Base-by-base conservation (phyloP, 1,140 invertebrate genomes). In the Helicorthomorpha holstii region DNA sequence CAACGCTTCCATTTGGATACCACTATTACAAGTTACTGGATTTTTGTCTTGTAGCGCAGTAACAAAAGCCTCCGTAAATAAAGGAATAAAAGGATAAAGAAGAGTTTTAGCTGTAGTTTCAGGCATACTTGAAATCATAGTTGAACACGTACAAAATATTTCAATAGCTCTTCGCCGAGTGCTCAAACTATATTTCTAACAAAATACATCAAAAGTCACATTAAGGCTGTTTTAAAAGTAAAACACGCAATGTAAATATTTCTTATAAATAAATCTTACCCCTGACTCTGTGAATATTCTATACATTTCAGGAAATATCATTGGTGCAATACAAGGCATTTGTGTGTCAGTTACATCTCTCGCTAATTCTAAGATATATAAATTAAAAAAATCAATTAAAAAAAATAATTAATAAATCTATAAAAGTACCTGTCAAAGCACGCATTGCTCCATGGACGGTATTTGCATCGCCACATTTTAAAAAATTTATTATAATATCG, bases 361-460 rank as follows among this genome's bases (percentile, higher is more conserved):
- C 3, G 74, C 74, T 54, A 85, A 80, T 65, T 85, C 82, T 67
- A 56, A 53, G 56, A 34, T 34, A 34, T 16, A 34, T 7, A 34
- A 7, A 34, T 7, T n/a, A n/a, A n/a, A n/a, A n/a, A n/a, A n/a
- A n/a, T n/a, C n/a, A n/a, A n/a, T n/a, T n/a, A n/a, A n/a, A n/a
- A n/a, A n/a, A n/a, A n/a, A n/a, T n/a, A n/a, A n/a, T n/a, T n/a
- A n/a, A n/a, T n/a, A n/a, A n/a, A n/a, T n/a, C n/a, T n/a, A n/a
- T n/a, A n/a, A n/a, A n/a, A n/a, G n/a, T n/a, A 71, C 69, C 69
- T 54, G 76, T 76, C 23, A 86, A 65, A 23, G 85, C 82, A 62
- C 82, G 69, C 81, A 86, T 84, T 7, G 82, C 78, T 42, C 82
- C 82, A 66, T 85, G 79, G 24, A 85, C 79, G 2, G 79, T 74